Base-by-base conservation (phyloP, 2,888 invertebrate species). In the Yponomeuta evonymella region DNA sequence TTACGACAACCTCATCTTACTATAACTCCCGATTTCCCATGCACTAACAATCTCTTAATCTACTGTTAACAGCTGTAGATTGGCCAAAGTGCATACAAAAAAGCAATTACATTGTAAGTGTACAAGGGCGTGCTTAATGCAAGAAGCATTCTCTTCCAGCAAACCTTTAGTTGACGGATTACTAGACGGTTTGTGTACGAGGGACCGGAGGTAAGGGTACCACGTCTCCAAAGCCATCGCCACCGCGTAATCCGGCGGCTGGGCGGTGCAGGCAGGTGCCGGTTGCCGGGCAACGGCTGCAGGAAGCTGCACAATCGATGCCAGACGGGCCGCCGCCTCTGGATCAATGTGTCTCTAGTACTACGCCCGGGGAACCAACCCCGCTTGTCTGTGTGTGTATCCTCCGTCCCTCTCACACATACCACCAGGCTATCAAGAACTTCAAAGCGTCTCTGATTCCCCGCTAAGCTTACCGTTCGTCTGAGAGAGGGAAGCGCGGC, bases 301-400 rank as follows among this genome's bases (percentile, higher is more conserved):
- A 91, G 91, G 92, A 91, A 90, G 88, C 92, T 91, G 91, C 91
- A 90, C 87, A 92, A 91, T 92, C 92, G 89, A 92, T 92, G 89
- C 89, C 90, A 91, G 92, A 92, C 91, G 89, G 83, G 79, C 75
- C 74, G 78, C 78, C 75, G 74, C 81, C 79, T 81, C 85, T 91
- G 89, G 92, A 91, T 91, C 92, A 92, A 92, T 91, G 92, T 92
- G 92, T 92, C 89, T 91, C 89, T 92, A 92, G 92, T 91, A 92
- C 92, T 92, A 92, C 89, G 90, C 86, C 84, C 86, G 87, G 81
- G 84, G 67, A 65, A 67, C 66, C 70, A 87, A 83, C 84, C 84
- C 73, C 71, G 71, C 75, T 73, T 63, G 68, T 72, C 86, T 88
- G 86, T 86, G 88, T 76, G 83, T 73, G 75, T 75, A 81, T 78